Evolutionary conservation across 2,113 vertebrate species (phyloP).

Genomic region (Gnathonemus echidnorhynchus): DNA sequence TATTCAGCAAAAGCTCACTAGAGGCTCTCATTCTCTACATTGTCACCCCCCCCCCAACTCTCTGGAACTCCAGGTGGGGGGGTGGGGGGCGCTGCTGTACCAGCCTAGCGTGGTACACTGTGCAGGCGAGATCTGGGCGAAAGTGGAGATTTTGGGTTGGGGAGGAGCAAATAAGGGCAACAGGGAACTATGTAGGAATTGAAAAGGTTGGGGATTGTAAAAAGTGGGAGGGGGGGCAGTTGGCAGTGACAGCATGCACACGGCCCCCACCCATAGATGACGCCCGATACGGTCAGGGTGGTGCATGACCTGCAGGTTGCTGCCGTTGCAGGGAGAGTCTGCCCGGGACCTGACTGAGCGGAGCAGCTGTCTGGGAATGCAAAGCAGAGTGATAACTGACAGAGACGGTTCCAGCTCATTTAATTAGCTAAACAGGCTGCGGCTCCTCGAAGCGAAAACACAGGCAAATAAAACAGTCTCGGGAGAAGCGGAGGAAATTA

Average conservation of each 20-base stretch:
- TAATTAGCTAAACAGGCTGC: not conserved
- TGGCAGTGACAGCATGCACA: not conserved
- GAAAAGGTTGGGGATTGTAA: not conserved
- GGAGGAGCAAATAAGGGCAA: not conserved
- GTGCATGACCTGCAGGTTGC: not conserved
- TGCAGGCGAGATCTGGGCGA: not conserved
- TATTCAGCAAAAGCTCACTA: conserved; percentile 54
- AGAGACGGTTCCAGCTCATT: not conserved
- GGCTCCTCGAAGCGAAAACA: not conserved
- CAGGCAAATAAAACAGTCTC: not conserved
- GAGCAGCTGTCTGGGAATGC: not conserved
- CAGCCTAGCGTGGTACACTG: not conserved
- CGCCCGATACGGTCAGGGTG: not conserved
- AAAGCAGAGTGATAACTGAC: not conserved
- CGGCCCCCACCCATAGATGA: not conserved
- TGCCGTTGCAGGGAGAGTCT: not conserved
- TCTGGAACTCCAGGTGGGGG: not conserved
- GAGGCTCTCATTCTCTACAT: conserved; percentile 51
- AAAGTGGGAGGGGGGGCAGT: not conserved
- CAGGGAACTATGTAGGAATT: not conserved
- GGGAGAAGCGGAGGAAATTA: not conserved
- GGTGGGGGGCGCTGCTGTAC: not conserved
- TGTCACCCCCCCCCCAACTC: conserved; percentile 38
- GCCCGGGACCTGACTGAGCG: not conserved
- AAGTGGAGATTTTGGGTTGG: conserved; percentile 1